Evolutionary conservation across 2,113 vertebrate species (phyloP), one percentile per base, ranked within the genome.

Genomic region (Hucho hucho): DNA sequence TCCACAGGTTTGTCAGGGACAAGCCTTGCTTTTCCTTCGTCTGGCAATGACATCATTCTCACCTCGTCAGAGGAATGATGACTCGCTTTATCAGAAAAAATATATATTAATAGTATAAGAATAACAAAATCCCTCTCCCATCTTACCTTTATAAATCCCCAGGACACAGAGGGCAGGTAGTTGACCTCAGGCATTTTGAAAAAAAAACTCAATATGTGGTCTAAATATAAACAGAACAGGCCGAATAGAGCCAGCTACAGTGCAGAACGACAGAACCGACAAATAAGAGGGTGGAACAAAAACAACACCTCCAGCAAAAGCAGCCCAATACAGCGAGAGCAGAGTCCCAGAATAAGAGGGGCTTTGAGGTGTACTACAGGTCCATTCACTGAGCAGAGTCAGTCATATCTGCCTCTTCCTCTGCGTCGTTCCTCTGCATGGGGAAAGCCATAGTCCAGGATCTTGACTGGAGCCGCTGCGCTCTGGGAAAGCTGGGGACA

Each of bases 71-170:
- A 6, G 43, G 46, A 32, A 11, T 63, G 25, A 12, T n/a, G 68
- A 24, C n/a, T 13, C 24, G n/a, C 58, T 59, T 59, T 22, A 22
- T 59, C 20, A 4, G 58, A 59, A 14, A 14, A 16, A 25, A 24
- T 28, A 24, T 1, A 26, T 64, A 13, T 37, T 43, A 11, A 11
- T 29, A 12, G 14, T 12, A 68, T 46, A 29, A 26, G 7, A 46
- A 22, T 32, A 49, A 25, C 24, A 2, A 29, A 73, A 47, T 70
- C 14, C 29, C 76, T 1, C 67, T 22, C 25, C 63, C 14, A 61
- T 66, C 95, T 95, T 96, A 99, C 98, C 97, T 98, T 98, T 93
- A 98, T 98, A 90, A 98, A 99, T 87, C 97, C 97, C 97, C 97
- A 99, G 74, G 98, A 98, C 86, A 99, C 97, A 84, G 97, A 97